Evolutionary conservation across 2,888 invertebrate genomes (phyloP).

Genomic region (Slavum lentiscoides): DNA sequence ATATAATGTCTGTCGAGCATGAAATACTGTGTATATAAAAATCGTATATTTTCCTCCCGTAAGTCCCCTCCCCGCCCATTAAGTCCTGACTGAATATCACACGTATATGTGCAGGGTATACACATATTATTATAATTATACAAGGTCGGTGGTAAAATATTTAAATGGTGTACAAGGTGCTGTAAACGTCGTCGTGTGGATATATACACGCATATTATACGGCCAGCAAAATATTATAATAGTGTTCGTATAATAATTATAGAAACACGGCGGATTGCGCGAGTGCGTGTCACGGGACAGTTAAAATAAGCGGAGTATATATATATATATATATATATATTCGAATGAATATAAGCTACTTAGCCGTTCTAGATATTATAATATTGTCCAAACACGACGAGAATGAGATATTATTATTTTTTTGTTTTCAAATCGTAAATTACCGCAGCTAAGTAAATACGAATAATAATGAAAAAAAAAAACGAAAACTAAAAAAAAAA

Average conservation of each 20-base stretch:
- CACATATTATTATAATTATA: neutral
- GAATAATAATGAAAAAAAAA: neutral
- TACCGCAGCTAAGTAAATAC: slow-evolving; percentile 6
- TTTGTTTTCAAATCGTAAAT: slow-evolving; percentile 20
- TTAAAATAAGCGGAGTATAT: neutral
- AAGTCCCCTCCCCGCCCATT: neutral
- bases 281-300: slow-evolving; percentile 41
- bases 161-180: slow-evolving; percentile 42
- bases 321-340: neutral
- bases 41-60: slow-evolving; percentile 7
- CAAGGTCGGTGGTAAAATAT: neutral
- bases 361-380: slow-evolving; percentile 38
- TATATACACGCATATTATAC: neutral
- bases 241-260: slow-evolving; percentile 36
- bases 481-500: too few species aligned
- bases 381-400: slow-evolving; percentile 46
- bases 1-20: slow-evolving; percentile 40
- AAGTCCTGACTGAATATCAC: slow-evolving; percentile 12
- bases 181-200: slow-evolving; percentile 22
- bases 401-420: slow-evolving; percentile 20
- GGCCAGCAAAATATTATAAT: neutral
- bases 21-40: slow-evolving; percentile 15
- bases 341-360: slow-evolving; percentile 24
- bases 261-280: slow-evolving; percentile 39
- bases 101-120: neutral